Evolutionary conservation across 2,797 vertebrate genomes (phyloP), one percentile per base, ranked within the genome.

Genomic region (Myoxocephalus aenaeus): DNA sequence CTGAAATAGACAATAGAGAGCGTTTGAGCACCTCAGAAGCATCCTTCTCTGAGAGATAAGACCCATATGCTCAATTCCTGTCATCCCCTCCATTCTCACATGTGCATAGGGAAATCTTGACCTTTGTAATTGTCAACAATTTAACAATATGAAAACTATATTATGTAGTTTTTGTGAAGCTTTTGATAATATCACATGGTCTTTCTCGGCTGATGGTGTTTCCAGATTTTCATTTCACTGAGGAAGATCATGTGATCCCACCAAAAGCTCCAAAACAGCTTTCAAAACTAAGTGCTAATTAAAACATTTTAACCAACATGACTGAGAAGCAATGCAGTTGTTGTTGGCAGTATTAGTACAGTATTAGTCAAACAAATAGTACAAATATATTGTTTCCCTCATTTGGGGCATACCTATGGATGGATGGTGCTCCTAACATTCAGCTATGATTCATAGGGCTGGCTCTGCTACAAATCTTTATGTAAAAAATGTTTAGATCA

Each of bases 1-100:
- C 62, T 38, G 40, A 69, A 70, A 56, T 42, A 36, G 51, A 80
- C 66, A 63, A 62, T n/a, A 75, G 48, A 63, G 25, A 27, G n/a
- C 9, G 71, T 65, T n/a, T 58, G 50, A 74, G 66, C 48, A 32
- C 73, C 13, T 75, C 46, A 13, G n/a, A 56, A 48, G 70, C 58
- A 51, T 67, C 58, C 58, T 65, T 68, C 69, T 65, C 70, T 20
- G 20, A 48, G 40, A 77, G 68, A 27, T 46, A 61, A 64, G 54
- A 32, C 36, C 73, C 46, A 5, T 12, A 42, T 29, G 14, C 14
- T 38, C 11, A 14, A 58, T 38, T 40, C 53, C 25, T 50, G 53
- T 53, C 65, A 27, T 29, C 53, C 14, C 12, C 17, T 64, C 27
- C 42, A 13, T 70, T 38, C 15, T 50, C 25, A 53, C 25, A 12